Evolutionary conservation across 92 coral and sea anemone genomes (phyloP).

Genomic region (Phenganax stokvisi): DNA sequence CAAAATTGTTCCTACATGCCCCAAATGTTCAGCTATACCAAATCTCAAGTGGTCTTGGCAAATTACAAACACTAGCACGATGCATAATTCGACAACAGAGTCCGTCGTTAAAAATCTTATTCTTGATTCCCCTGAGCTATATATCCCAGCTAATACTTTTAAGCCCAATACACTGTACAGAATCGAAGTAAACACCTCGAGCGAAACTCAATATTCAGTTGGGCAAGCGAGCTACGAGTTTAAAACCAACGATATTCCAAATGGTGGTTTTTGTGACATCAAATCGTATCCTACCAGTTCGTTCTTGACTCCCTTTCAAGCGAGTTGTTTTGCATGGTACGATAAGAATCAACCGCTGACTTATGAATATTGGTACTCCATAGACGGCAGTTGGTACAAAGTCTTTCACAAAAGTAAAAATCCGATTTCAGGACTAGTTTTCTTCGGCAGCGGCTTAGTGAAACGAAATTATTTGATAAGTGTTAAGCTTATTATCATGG

Average conservation of each 20-base stretch:
- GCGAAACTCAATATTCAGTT: background rate
- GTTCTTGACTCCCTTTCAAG: constrained; percentile 51
- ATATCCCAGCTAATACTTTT: constrained; percentile 34
- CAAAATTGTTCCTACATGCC: constrained; percentile 12
- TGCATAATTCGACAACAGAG: constrained; percentile 26
- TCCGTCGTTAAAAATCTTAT: background rate
- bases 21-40: background rate
- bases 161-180: constrained; percentile 38
- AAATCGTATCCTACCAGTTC: constrained; percentile 51
- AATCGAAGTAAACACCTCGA: constrained; percentile 25
- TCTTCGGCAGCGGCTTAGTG: constrained; percentile 56
- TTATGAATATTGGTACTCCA: constrained; percentile 54
- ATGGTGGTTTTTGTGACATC: constrained; percentile 51
- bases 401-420: constrained; percentile 56
- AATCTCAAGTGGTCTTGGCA: constrained; percentile 24
- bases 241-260: constrained; percentile 45
- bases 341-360: constrained; percentile 68
- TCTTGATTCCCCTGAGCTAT: constrained; percentile 8
- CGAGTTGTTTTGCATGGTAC: constrained; percentile 57
- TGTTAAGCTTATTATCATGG: constrained; percentile 52
- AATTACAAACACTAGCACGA: background rate
- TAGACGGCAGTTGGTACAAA: constrained; percentile 40
- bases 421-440: constrained; percentile 40
- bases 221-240: constrained; percentile 16
- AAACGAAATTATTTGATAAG: constrained; percentile 35